A percentile compares a stretch with the other conserved stretches of the same genome.
These are phyloP conservation scores for Charanyca ferruginea DNA, from an alignment of 2,888 invertebrate species.

Conservation along the genomic window DNA sequence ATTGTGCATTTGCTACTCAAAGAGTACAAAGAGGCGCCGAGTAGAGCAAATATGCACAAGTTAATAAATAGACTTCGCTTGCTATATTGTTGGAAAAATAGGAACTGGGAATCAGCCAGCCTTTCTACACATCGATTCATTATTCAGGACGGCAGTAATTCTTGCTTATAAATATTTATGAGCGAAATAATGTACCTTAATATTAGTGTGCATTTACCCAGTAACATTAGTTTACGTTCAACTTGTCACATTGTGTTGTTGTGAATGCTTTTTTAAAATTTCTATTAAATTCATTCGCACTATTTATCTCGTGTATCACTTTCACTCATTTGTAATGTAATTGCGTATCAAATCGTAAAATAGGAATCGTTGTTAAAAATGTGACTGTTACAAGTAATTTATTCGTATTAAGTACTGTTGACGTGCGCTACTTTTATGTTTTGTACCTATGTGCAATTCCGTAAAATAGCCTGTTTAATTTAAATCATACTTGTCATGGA, in stretches of 20 bases:
- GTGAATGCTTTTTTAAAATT: constrained; percentile 24
- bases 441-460: constrained; percentile 25
- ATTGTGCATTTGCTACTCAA: constrained; percentile 31
- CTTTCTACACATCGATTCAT: constrained; percentile 10
- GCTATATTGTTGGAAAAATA: constrained; percentile 27
- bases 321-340: constrained; percentile 49
- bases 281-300: constrained; percentile 38
- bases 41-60: constrained; percentile 44
- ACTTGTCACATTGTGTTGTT: constrained; percentile 1
- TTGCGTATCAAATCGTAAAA: constrained; percentile 52
- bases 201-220: background rate
- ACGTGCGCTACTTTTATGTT: constrained; percentile 24
- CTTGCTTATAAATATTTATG: constrained; percentile 16
- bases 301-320: constrained; percentile 53
- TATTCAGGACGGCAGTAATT: constrained; percentile 13
- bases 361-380: constrained; percentile 38
- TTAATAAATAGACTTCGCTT: constrained; percentile 36
- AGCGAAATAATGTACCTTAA: constrained; percentile 10
- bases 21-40: constrained; percentile 13
- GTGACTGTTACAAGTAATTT: constrained; percentile 34
- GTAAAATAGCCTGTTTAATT: constrained; percentile 30
- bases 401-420: constrained; percentile 23
- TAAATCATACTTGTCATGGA: constrained; percentile 32
- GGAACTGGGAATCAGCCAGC: constrained; percentile 12
- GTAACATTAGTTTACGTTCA: background rate